A percentile compares a stretch with the other conserved stretches of the same genome.
Evolutionary conservation across 2,113 vertebrate genomes (phyloP).

Genomic region (Gymnobelideus leadbeateri): DNA sequence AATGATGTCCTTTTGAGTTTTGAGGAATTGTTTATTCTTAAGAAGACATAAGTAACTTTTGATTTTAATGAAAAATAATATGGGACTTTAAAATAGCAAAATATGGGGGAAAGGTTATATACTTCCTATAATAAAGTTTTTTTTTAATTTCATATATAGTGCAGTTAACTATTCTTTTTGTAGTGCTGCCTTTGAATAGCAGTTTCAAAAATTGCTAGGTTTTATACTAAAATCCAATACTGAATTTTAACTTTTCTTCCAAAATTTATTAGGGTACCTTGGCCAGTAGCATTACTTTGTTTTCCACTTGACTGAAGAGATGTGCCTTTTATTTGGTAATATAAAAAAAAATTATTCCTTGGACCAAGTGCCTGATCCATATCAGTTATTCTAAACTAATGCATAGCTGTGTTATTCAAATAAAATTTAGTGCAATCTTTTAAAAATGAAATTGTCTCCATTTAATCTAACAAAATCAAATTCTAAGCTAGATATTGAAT

Average conservation of each 20-base stretch:
- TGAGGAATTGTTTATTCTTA: slow-evolving; percentile 44
- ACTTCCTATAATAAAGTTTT: not conserved
- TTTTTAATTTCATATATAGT: too few relatives aligned
- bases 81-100: slow-evolving; percentile 23
- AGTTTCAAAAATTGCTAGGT: slow-evolving; percentile 6
- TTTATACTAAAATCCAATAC: not conserved
- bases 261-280: slow-evolving; percentile 2
- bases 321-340: slow-evolving; percentile 8
- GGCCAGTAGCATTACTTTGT: slow-evolving; percentile 33
- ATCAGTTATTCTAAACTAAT: not conserved
- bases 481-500: not conserved
- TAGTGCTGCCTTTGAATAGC: slow-evolving; percentile 29
- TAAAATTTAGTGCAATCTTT: not conserved
- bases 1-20: slow-evolving; percentile 41
- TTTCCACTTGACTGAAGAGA: slow-evolving; percentile 16
- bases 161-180: slow-evolving; percentile 22
- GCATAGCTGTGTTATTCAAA: not conserved
- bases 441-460: not conserved
- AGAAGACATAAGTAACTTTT: slow-evolving; percentile 37
- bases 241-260: not conserved
- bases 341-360: not conserved
- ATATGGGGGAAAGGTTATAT: slow-evolving; percentile 16
- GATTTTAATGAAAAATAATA: slow-evolving; percentile 42
- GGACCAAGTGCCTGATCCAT: not conserved
- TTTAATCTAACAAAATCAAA: not conserved